Evolutionary conservation across 2,113 vertebrate genomes (phyloP), one percentile per base, ranked within the genome.

Genomic region (Xiphias gladius): DNA sequence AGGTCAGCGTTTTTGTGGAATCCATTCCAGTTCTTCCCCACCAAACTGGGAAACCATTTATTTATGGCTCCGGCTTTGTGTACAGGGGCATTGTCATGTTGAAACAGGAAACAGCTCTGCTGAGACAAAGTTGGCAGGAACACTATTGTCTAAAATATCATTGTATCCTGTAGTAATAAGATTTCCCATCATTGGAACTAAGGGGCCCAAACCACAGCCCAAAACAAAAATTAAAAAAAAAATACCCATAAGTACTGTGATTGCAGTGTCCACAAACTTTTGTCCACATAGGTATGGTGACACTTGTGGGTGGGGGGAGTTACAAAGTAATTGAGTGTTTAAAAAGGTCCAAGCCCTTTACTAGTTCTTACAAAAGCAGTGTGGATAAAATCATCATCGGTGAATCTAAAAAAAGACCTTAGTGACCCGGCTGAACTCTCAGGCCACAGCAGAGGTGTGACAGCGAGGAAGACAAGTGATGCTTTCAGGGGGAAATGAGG

Each of bases 401-500:
- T 26, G 32, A 39, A 19, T 57, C 52, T 50, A 20, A 50, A 50
- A 20, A 30, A 5, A 62, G 28, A 32, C 9, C 3, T 7, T 2
- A 12, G 20, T 2, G 62, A 24, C 20, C 35, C 1, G 2, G 30
- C 30, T 37, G 68, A 26, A 22, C 11, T 32, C 6, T 16, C 62
- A 64, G 22, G 37, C 11, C 24, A 11, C 10, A 30, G 17, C 24
- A 2, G 46, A 20, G n/a, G n/a, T 28, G 35, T 10, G 61, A 28
- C 1, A 22, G 12, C 61, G 9, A 3, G 12, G 72, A 20, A 1
- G 73, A 35, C 2, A 32, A 76, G 62, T 17, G 11, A 48, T 16
- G 57, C 61, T 19, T 62, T 14, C 12, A 2, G 50, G 73, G 43
- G 30, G 73, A 66, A 76, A 76, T 11, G 61, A 30, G 32, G 7